Conservation (phyloP, 64 coral and sea anemone species). For the Astreopora myriophthalma region DNA sequence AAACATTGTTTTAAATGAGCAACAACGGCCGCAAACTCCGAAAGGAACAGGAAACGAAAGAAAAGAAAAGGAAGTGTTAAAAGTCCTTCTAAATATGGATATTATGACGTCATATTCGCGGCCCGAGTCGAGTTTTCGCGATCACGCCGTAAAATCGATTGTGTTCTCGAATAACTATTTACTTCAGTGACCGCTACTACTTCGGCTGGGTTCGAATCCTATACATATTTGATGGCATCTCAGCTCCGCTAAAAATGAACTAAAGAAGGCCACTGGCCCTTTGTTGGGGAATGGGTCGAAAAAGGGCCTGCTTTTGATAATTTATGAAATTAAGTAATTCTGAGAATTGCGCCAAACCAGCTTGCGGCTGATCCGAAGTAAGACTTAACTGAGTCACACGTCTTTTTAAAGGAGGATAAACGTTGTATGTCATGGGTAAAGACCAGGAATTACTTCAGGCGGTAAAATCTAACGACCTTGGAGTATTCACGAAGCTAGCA, state of each 20-base stretch:
- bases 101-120: conserved; percentile 34
- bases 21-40: no score
- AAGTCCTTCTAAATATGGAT: not conserved
- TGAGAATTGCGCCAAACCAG: not conserved
- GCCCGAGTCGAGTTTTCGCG: not conserved
- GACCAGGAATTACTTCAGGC: conserved; percentile 89
- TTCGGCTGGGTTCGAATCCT: not conserved
- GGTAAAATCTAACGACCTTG: conserved; percentile 77
- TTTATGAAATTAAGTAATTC: not conserved
- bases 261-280: not conserved
- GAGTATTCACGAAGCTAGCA: conserved; percentile 71
- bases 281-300: not conserved
- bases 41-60: no score
- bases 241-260: not conserved
- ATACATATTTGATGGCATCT: not conserved
- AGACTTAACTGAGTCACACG: not conserved
- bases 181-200: not conserved
- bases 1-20: no score
- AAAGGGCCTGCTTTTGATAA: not conserved
- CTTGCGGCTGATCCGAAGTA: not conserved
- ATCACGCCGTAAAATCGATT: conserved; percentile 33
- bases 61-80: no score
- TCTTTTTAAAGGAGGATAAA: not conserved
- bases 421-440: conserved; percentile 70
- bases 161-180: conserved; percentile 35